These are phyloP conservation scores for Poecilia wingei DNA, from an alignment of 2,797 vertebrate genomes.

Conservation along the genomic window DNA sequence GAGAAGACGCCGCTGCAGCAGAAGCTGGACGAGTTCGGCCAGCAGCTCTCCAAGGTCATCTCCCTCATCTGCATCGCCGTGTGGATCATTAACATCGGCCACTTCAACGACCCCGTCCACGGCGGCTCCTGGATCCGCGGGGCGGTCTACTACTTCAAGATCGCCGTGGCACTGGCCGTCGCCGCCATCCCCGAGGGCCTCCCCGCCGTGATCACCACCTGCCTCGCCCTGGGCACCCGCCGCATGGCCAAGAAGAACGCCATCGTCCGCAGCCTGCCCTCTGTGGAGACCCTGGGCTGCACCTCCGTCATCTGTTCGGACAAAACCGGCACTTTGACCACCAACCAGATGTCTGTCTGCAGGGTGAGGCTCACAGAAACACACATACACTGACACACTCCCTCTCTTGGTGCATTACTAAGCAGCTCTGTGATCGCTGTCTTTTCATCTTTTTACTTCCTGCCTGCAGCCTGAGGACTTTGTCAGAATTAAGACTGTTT, in stretches of 20 bases:
- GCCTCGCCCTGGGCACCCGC: constrained; percentile 94
- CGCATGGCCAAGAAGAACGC: constrained; percentile 98
- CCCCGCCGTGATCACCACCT: constrained; percentile 97
- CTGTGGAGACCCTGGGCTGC: constrained; percentile 95
- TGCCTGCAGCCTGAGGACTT: not conserved
- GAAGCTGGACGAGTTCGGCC: constrained; percentile 96
- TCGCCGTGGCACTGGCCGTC: constrained; percentile 94
- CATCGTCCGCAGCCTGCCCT: constrained; percentile 94
- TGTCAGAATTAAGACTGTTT: not conserved
- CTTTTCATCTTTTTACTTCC: constrained; percentile 28
- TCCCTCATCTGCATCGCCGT: constrained; percentile 96
- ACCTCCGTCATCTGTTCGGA: constrained; percentile 98
- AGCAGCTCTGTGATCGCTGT: constrained; percentile 14
- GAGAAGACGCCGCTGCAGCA: constrained; percentile 96
- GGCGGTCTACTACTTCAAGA: constrained; percentile 98
- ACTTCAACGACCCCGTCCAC: constrained; percentile 97
- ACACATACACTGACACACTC: constrained; percentile 9
- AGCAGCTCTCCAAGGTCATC: constrained; percentile 98
- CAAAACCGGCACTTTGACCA: constrained; percentile 96
- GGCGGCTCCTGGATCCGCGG: constrained; percentile 98
- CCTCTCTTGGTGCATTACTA: constrained; percentile 23
- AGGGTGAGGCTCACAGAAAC: constrained; percentile 82
- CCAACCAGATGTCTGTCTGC: constrained; percentile 98
- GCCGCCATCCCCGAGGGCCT: constrained; percentile 96
- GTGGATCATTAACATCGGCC: constrained; percentile 98